Percentiles rank a stretch among this genome's conserved stretches.
These are phyloP conservation scores for Alosa sapidissima DNA, from an alignment of 2,797 vertebrate species.

Conservation along the genomic window DNA sequence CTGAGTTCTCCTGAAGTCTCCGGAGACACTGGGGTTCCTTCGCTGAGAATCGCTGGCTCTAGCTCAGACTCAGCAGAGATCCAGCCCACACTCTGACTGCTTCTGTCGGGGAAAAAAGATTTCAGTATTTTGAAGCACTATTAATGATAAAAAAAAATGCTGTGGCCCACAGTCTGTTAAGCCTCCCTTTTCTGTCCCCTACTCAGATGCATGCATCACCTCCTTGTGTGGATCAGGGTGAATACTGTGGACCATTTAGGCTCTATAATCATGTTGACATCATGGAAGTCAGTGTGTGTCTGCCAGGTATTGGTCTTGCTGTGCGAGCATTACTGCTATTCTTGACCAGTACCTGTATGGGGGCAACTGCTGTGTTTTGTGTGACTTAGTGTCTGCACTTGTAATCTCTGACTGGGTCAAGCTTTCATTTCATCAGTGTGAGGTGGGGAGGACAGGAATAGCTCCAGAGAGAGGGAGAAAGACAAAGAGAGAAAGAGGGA, in stretches of 20 bases:
- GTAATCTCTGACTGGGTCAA: conserved; percentile 13
- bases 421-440: not conserved
- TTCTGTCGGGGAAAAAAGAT: not conserved
- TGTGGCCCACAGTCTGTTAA: not conserved
- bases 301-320: not conserved
- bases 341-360: not conserved
- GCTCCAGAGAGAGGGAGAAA: not conserved
- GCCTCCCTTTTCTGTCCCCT: not conserved
- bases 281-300: not conserved
- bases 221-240: not conserved
- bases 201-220: not conserved
- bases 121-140: not conserved
- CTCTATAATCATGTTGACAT: not conserved
- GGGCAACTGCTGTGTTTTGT: not conserved
- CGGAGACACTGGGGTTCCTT: not conserved
- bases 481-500: not conserved
- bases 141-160: not conserved
- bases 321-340: not conserved
- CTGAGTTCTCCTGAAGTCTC: not conserved
- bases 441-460: not conserved
- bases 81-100: not conserved
- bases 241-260: not conserved
- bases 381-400: conserved; percentile 1
- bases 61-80: not conserved
- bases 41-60: not conserved